Evolutionary conservation across 2,113 vertebrate genomes (phyloP), one percentile per base, ranked within the genome.

Genomic region (Natator depressus): DNA sequence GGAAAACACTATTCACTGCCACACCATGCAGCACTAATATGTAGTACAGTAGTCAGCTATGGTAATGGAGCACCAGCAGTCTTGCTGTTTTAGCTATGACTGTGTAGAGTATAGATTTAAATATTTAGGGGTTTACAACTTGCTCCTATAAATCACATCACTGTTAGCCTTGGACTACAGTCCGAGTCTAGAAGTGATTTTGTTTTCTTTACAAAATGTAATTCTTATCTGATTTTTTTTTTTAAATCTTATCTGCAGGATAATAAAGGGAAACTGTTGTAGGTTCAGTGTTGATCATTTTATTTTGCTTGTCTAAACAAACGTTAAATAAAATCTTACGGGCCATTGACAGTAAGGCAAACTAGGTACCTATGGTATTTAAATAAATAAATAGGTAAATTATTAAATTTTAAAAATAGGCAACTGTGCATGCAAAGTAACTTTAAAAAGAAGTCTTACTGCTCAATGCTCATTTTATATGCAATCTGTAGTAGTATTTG

Each of bases 171-270:
- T 80, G n/a, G 50, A 57, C 42, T 24, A 22, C 84, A 89, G n/a
- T 4, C 29, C n/a, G 54, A 89, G 16, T 27, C 0, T 2, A 92
- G 62, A 88, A 84, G 2, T 72, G 80, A 14, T 79, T 69, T 31
- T 49, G 29, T 88, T 90, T 87, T 51, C 10, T n/a, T 1, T 1
- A 5, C 10, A 88, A 95, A 59, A 20, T 62, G 88, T n/a, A 24
- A n/a, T 76, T 84, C 31, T 84, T 83, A 2, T 35, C 50, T 84
- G 1, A 6, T 50, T 29, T 1, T 1, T n/a, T n/a, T 25, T 80
- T 2, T 17, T 13, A 38, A 2, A 25, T 1, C 0, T 0, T 54
- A 8, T 3, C 2, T 29, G 31, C 0, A 3, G 14, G 7, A 49
- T 55, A 87, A 46, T 3, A 31, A 83, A 75, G 2, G 20, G 49